Evolutionary conservation across 2,113 vertebrate species (phyloP).

Genomic region (Syrmaticus mikado): DNA sequence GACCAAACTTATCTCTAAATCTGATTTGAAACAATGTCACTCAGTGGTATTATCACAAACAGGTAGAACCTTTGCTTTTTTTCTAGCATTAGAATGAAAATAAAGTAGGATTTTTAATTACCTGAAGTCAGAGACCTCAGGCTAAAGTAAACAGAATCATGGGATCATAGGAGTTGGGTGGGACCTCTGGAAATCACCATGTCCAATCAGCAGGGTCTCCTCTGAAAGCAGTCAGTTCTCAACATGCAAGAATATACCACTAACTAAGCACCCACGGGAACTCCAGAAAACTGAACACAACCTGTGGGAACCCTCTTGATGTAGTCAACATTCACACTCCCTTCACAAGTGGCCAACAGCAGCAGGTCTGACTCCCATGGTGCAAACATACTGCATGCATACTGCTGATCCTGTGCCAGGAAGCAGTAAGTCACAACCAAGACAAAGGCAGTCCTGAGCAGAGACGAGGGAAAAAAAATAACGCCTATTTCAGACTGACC

Average conservation of each 20-base stretch:
- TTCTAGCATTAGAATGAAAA: not conserved
- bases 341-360: not conserved
- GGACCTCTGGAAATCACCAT: not conserved
- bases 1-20: constrained; percentile 67
- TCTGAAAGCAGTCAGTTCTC: not conserved
- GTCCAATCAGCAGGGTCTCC: not conserved
- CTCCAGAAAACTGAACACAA: not conserved
- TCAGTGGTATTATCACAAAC: constrained; percentile 44
- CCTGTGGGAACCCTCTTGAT: not conserved
- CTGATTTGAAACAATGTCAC: constrained; percentile 73
- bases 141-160: not conserved
- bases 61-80: constrained; percentile 22
- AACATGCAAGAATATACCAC: not conserved
- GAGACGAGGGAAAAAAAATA: not conserved
- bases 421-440: not conserved
- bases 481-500: not conserved
- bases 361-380: not conserved
- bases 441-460: not conserved
- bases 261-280: not conserved
- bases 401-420: not conserved
- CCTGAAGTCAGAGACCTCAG: not conserved
- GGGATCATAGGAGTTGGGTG: not conserved
- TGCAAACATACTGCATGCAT: not conserved
- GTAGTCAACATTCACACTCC: not conserved
- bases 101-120: not conserved